Evolutionary conservation across 1,140 invertebrate species (phyloP).

Genomic region (Drosophila tsacasi): DNA sequence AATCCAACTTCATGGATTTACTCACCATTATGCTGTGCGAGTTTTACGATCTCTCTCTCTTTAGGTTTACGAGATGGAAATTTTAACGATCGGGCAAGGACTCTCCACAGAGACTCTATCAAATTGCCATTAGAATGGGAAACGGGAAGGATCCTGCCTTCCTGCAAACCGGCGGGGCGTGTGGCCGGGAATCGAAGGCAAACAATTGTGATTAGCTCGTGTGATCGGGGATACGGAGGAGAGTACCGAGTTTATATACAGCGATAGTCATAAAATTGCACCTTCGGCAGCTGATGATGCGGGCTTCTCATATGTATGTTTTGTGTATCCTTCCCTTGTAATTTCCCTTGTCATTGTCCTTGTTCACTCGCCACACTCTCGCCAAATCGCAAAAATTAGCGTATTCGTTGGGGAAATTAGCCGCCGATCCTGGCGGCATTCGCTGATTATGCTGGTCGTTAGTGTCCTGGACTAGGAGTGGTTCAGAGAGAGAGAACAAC

Average conservation of each 20-base stretch:
- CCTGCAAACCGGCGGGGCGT: conserved; percentile 26
- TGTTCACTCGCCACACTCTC: conserved; percentile 43
- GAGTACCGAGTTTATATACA: background rate
- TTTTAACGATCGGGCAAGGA: conserved; percentile 29
- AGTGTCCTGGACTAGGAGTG: conserved; percentile 3
- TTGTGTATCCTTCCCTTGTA: background rate
- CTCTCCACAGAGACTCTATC: conserved; percentile 31
- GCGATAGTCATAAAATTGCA: conserved; percentile 44
- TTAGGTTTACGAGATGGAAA: conserved; percentile 15
- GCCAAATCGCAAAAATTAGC: conserved; percentile 60
- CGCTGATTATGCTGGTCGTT: conserved; percentile 57
- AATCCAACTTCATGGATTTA: conserved; percentile 34
- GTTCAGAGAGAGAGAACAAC: background rate
- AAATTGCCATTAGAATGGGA: conserved; percentile 44
- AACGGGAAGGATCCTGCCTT: conserved; percentile 13
- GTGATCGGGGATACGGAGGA: conserved; percentile 25
- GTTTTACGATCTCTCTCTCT: conserved; percentile 27
- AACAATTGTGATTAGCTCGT: conserved; percentile 40
- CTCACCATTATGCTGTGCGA: background rate
- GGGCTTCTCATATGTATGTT: background rate
- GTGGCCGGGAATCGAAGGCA: conserved; percentile 19
- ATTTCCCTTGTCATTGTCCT: conserved; percentile 41
- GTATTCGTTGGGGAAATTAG: conserved; percentile 64
- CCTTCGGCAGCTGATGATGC: conserved; percentile 49
- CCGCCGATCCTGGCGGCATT: conserved; percentile 2